Evolutionary conservation across 2,113 vertebrate genomes (phyloP).

Genomic region (Vanacampus margaritifer): DNA sequence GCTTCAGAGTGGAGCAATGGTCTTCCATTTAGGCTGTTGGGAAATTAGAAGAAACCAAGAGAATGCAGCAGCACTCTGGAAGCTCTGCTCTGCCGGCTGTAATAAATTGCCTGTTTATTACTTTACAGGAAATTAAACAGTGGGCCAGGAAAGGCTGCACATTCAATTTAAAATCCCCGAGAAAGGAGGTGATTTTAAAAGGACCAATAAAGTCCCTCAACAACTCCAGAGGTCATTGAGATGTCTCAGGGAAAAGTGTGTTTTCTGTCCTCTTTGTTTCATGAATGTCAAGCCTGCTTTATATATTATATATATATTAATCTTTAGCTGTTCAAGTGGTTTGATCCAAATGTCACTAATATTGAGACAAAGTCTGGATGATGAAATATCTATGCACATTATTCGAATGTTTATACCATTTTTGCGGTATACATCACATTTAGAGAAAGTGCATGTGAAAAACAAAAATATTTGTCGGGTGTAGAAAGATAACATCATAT

Average conservation of each 20-base stretch:
- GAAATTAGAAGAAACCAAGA: slow-evolving; percentile 41
- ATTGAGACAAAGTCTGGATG: too few species aligned
- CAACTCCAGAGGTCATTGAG: slow-evolving; percentile 32
- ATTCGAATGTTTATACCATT: too few species aligned
- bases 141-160: slow-evolving; percentile 48
- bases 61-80: slow-evolving; percentile 44
- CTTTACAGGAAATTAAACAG: slow-evolving; percentile 71
- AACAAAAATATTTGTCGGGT: too few species aligned
- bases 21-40: slow-evolving; percentile 32
- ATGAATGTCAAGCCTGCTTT: slow-evolving; percentile 44
- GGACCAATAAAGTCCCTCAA: slow-evolving; percentile 49
- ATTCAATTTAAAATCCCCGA: slow-evolving; percentile 59
- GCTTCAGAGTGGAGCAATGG: slow-evolving; percentile 25
- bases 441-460: too few species aligned
- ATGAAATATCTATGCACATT: too few species aligned
- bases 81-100: slow-evolving; percentile 48
- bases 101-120: slow-evolving; percentile 72
- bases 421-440: too few species aligned
- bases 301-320: too few species aligned
- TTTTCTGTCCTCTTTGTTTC: slow-evolving; percentile 19
- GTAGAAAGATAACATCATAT: too few species aligned
- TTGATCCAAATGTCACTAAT: too few species aligned
- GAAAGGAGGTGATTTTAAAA: slow-evolving; percentile 53
- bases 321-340: too few species aligned
- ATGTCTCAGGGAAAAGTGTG: slow-evolving; percentile 32